These are phyloP conservation scores for Alethe castanea DNA, from an alignment of 2,113 vertebrate genomes.

Conservation along the genomic window DNA sequence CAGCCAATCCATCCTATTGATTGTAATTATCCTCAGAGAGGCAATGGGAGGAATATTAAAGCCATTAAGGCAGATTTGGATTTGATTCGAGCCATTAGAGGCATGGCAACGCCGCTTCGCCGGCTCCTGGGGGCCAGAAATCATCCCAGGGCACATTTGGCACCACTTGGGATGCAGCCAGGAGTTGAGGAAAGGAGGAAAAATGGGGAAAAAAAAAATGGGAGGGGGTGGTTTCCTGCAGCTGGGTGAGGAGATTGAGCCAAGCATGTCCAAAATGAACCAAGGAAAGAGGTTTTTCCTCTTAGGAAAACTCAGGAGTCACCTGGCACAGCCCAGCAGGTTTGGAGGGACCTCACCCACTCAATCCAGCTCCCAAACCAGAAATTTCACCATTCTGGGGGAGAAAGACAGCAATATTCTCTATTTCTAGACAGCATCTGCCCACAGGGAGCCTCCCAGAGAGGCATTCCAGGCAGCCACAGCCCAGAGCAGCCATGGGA, in stretches of 20 bases:
- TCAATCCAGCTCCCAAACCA: background rate
- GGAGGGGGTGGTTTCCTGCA: background rate
- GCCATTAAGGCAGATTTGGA: conserved; percentile 29
- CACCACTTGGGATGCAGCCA: background rate
- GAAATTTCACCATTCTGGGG: fast-evolving
- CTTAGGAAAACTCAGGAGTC: background rate
- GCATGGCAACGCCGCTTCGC: background rate
- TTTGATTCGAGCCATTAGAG: conserved; percentile 38
- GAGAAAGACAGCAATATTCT: background rate
- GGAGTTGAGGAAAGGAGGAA: background rate
- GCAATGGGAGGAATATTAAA: conserved; percentile 28
- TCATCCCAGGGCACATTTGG: background rate
- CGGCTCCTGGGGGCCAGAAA: background rate
- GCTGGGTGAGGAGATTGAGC: background rate
- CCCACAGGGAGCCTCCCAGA: background rate
- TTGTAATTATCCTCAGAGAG: background rate
- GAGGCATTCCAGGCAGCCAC: too few species aligned
- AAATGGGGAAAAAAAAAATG: background rate
- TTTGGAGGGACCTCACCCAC: background rate
- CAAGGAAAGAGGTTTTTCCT: background rate
- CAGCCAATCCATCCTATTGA: conserved; percentile 33
- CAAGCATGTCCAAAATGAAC: background rate
- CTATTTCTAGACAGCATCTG: background rate
- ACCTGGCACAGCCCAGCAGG: fast-evolving
- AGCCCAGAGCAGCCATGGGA: background rate